phyloP scores from a whole-genome alignment of 2,797 vertebrate species.

The Molossus alvarezi region DNA sequence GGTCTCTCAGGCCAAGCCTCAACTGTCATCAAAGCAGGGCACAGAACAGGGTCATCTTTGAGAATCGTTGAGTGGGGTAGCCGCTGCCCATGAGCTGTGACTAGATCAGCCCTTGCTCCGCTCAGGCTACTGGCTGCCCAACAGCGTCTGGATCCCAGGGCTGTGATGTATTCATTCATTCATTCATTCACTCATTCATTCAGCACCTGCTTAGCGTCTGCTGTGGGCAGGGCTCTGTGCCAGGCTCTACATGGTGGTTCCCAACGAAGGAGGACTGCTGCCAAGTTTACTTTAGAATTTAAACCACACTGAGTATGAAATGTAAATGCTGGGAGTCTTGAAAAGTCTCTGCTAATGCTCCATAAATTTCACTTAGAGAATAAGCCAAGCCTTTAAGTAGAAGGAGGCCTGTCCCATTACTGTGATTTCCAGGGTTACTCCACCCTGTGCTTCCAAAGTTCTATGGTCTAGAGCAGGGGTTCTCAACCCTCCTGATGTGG shows the following conservation, averaged over 20 bases:
- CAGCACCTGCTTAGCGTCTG: background rate
- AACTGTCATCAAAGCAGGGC: background rate
- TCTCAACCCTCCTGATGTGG: too few relatives aligned
- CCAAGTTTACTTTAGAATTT: slow-evolving; percentile 29
- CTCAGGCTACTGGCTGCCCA: background rate
- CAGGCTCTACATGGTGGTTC: background rate
- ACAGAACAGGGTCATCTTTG: background rate
- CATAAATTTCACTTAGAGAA: slow-evolving; percentile 46
- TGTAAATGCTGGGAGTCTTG: background rate
- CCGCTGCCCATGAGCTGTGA: background rate
- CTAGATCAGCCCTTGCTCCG: background rate
- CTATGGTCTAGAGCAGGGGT: background rate
- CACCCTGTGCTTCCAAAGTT: background rate
- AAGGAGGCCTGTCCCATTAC: background rate
- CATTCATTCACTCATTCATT: background rate
- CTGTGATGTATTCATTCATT: background rate
- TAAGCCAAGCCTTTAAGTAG: background rate
- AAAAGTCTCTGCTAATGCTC: slow-evolving; percentile 24
- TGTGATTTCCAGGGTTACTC: background rate
- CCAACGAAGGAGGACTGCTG: background rate
- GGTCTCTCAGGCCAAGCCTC: background rate
- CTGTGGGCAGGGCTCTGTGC: background rate
- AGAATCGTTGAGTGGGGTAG: fast-evolving
- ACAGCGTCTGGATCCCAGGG: background rate
- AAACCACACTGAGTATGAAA: background rate